These are phyloP conservation scores for Eristalis pertinax DNA, from an alignment of 2,888 invertebrate genomes.

Conservation along the genomic window DNA sequence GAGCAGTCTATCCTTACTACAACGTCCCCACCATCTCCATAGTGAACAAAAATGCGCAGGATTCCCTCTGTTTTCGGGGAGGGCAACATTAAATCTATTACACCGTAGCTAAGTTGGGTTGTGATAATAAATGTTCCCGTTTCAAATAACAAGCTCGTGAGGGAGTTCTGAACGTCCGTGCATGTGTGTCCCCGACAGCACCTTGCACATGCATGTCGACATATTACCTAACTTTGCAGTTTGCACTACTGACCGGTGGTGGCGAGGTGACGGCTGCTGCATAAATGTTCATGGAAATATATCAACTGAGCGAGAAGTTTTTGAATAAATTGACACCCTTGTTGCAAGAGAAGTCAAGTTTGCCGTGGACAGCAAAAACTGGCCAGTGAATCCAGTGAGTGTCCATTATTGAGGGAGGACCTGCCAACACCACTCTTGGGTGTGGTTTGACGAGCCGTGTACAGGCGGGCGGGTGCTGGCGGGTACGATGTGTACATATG, in stretches of 20 bases:
- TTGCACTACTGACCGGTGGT: no score
- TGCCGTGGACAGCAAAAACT: background rate
- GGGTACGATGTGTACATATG: background rate
- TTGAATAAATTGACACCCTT: conserved; percentile 7
- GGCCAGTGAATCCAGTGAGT: background rate
- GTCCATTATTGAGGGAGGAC: background rate
- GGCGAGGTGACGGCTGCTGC: background rate
- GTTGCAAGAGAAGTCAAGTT: background rate
- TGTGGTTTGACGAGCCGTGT: background rate
- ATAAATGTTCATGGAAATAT: background rate
- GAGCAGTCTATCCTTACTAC: no score
- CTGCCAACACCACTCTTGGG: background rate
- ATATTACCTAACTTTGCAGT: background rate
- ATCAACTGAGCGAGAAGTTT: background rate
- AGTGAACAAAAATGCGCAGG: no score
- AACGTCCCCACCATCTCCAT: no score
- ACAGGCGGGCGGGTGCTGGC: background rate
- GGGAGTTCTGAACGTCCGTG: background rate
- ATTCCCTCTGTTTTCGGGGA: no score
- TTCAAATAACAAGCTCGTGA: conserved; percentile 23
- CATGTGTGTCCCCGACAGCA: no score
- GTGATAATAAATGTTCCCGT: background rate
- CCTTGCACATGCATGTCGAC: no score
- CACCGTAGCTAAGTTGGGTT: background rate
- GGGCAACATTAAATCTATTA: no score